Conservation (phyloP, 2,797 vertebrate genomes). For the Brotula barbata region DNA sequence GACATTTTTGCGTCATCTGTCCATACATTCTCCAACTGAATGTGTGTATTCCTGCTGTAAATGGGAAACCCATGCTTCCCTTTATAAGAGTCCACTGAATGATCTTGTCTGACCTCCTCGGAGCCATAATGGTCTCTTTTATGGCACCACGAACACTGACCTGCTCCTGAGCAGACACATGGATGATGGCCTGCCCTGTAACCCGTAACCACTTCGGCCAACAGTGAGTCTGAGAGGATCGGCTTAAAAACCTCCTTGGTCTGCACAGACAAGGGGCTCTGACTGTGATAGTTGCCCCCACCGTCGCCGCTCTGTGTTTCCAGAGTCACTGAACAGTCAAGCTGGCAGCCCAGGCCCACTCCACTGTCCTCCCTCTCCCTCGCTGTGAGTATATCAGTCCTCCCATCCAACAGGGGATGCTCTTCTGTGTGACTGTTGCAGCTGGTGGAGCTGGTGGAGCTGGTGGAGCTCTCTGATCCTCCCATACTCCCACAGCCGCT, state of each 20-base stretch:
- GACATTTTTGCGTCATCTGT: constrained; percentile 35
- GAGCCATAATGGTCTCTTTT: constrained; percentile 29
- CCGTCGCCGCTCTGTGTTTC: constrained; percentile 44
- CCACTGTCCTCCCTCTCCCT: constrained; percentile 65
- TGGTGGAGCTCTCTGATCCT: constrained; percentile 56
- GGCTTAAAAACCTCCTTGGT: constrained; percentile 38
- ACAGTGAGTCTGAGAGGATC: constrained; percentile 28
- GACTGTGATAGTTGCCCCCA: constrained; percentile 65
- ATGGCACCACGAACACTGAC: constrained; percentile 75
- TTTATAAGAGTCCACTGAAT: constrained; percentile 39
- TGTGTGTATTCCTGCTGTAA: constrained; percentile 46
- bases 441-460: constrained; percentile 36
- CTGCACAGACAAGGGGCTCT: constrained; percentile 52
- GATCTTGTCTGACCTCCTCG: constrained; percentile 21
- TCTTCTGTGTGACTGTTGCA: constrained; percentile 40
- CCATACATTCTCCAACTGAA: constrained; percentile 45
- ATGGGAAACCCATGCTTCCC: constrained; percentile 11
- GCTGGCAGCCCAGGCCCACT: constrained; percentile 55
- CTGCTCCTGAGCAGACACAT: constrained; percentile 72
- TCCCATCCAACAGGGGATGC: constrained; percentile 50
- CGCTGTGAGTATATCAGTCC: not conserved
- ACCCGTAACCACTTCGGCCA: constrained; percentile 59
- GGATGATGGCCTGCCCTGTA: constrained; percentile 67
- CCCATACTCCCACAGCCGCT: constrained; percentile 79
- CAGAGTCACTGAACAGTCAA: constrained; percentile 49